Evolutionary conservation across 2,797 vertebrate species (phyloP).

Genomic region (Melopsittacus undulatus): DNA sequence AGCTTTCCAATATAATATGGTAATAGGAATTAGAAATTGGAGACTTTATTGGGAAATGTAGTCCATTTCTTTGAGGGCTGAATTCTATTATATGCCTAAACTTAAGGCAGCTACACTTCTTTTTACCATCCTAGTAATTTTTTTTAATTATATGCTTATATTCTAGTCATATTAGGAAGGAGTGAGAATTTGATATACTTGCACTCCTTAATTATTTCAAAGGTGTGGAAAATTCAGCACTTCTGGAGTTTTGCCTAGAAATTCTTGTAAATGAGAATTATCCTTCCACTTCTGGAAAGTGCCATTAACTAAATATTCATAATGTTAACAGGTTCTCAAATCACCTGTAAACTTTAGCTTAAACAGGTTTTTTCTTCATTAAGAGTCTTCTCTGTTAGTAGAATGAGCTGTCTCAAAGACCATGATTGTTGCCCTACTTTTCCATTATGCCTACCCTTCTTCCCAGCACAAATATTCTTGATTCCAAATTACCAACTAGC

Average conservation of each 20-base stretch:
- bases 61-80: not conserved
- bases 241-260: not conserved
- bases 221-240: not conserved
- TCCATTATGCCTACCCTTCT: not conserved
- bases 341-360: not conserved
- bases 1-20: not conserved
- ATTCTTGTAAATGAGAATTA: not conserved
- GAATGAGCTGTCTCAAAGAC: not conserved
- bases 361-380: not conserved
- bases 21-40: not conserved
- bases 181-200: not conserved
- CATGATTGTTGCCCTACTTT: not conserved
- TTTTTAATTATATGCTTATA: not conserved
- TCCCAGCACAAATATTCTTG: not conserved
- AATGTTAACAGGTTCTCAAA: not conserved
- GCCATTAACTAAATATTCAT: not conserved
- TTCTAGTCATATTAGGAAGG: not conserved
- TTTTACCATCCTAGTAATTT: not conserved
- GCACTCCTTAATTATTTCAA: not conserved
- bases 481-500: no score
- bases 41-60: not conserved
- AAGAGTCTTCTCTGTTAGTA: not conserved
- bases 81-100: not conserved
- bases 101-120: not conserved
- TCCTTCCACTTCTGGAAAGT: not conserved